Base-by-base conservation (phyloP, 2,888 invertebrate species). In the Sialis fuliginosa region DNA sequence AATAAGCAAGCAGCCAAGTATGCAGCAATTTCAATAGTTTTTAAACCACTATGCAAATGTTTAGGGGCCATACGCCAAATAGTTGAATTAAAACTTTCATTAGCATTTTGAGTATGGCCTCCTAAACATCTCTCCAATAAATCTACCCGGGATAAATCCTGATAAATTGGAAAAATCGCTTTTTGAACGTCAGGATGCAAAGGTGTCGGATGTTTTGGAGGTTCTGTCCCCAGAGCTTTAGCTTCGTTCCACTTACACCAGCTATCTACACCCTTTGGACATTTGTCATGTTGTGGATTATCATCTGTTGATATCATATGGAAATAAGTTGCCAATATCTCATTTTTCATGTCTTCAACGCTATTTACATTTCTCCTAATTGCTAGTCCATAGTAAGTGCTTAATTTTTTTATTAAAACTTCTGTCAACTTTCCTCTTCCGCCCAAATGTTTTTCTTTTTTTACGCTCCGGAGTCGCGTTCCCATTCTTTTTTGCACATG, bases 291-390 rank as follows among this genome's bases (percentile, higher is more conserved):
- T 47, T 47, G 39, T 13, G 49, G 50, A 34, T 47, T 39, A 10
- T 42, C 47, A 43, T 53, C 49, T n/a, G 51, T 49, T 3, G 52
- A 53, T 44, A 12, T 45, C 44, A 49, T 49, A 43, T 51, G 52
- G 42, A 52, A 41, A 30, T 46, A 50, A 8, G 54, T 52, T 47
- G 52, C 52, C 51, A 41, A 41, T 35, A 54, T 50, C 12, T 41
- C 52, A 33, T 50, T 52, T 39, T 46, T 52, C 53, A 52, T 54
- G 30, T 52, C 48, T 46, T 49, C 47, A 10, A 52, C 46, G 22
- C 47, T 49, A 48, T 50, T 39, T 32, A 44, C 10, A 46, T 48
- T 48, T 41, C 45, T 48, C 32, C 33, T 31, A 39, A 45, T 45
- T n/a, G 30, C 31, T 32, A 45, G 37, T 13, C 45, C 45, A 39